Evolutionary conservation across 2,113 vertebrate genomes (phyloP).

Genomic region (Cyprinodon variegatus): DNA sequence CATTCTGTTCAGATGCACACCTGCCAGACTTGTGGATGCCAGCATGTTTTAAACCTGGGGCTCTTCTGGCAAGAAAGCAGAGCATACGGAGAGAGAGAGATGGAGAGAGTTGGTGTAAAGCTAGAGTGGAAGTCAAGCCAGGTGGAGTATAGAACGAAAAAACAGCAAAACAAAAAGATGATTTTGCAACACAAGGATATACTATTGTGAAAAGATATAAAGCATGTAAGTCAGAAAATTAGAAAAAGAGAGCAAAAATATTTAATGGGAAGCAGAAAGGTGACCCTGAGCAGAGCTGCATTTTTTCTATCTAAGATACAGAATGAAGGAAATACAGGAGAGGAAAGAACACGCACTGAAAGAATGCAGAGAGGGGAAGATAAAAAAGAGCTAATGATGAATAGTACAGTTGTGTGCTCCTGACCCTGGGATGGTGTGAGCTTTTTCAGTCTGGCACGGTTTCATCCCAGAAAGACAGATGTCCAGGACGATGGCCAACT

Average conservation of each 20-base stretch:
- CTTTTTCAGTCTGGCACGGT: constrained; percentile 55
- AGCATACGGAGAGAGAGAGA: constrained; percentile 57
- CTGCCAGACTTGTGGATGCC: constrained; percentile 57
- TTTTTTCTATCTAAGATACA: constrained; percentile 40
- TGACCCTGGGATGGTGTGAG: constrained; percentile 54
- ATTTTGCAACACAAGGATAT: constrained; percentile 30
- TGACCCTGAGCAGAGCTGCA: constrained; percentile 47
- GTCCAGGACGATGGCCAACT: constrained; percentile 47
- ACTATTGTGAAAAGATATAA: constrained; percentile 9
- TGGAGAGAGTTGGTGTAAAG: constrained; percentile 25
- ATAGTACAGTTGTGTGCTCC: constrained; percentile 42
- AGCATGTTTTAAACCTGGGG: constrained; percentile 68
- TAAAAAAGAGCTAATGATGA: constrained; percentile 52
- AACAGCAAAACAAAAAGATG: constrained; percentile 27
- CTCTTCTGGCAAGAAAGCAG: constrained; percentile 55
- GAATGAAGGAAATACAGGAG: constrained; percentile 34
- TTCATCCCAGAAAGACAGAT: constrained; percentile 65
- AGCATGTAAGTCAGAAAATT: constrained; percentile 8
- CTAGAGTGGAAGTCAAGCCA: constrained; percentile 31
- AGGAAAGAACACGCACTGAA: constrained; percentile 37
- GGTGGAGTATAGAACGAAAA: constrained; percentile 28
- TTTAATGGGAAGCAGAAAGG: constrained; percentile 20
- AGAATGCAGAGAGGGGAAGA: constrained; percentile 19
- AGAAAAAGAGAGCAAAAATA: not conserved
- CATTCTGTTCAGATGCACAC: constrained; percentile 31